phyloP scores from a whole-genome alignment of 1,140 invertebrate genomes.

The Drosophila miranda region DNA sequence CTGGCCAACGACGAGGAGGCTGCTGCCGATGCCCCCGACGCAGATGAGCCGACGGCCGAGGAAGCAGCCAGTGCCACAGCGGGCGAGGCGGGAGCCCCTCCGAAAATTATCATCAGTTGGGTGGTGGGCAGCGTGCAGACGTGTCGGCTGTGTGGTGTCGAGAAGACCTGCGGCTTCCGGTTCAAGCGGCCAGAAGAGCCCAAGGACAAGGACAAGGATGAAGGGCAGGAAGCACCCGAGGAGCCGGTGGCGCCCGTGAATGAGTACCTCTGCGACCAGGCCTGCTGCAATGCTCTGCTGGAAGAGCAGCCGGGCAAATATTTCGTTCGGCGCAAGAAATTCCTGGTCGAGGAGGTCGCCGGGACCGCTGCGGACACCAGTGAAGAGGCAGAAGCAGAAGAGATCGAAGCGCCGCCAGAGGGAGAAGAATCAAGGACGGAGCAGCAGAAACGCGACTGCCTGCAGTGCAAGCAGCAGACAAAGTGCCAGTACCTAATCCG shows the following conservation, averaged over 20 bases:
- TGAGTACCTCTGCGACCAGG: slow-evolving; percentile 82
- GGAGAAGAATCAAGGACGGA: slow-evolving; percentile 13
- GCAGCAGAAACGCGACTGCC: slow-evolving; percentile 25
- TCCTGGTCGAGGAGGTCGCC: slow-evolving; percentile 68
- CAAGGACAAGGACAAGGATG: slow-evolving; percentile 15
- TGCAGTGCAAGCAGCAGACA: slow-evolving; percentile 82
- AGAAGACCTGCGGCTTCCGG: slow-evolving; percentile 72
- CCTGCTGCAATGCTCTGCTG: slow-evolving; percentile 81
- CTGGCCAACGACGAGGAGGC: slow-evolving; percentile 48
- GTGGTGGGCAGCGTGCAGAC: slow-evolving; percentile 64
- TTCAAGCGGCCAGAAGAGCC: slow-evolving; percentile 51
- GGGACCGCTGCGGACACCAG: slow-evolving; percentile 14
- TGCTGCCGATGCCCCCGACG: slow-evolving; percentile 54
- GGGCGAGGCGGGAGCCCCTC: slow-evolving; percentile 40
- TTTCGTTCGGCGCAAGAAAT: slow-evolving; percentile 82
- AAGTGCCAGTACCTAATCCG: slow-evolving; percentile 84
- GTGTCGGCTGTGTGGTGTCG: slow-evolving; percentile 64
- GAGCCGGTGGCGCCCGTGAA: not conserved
- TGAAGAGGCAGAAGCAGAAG: slow-evolving; percentile 16
- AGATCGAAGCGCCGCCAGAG: not conserved
- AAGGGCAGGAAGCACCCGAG: slow-evolving; percentile 13
- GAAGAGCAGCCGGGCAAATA: slow-evolving; percentile 74
- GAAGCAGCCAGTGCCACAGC: slow-evolving; percentile 35
- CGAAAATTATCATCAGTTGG: slow-evolving; percentile 74
- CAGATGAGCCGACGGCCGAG: slow-evolving; percentile 62